These are phyloP conservation scores for Zosterops hypoxanthus DNA, from an alignment of 2,113 vertebrate species.

Conservation along the genomic window DNA sequence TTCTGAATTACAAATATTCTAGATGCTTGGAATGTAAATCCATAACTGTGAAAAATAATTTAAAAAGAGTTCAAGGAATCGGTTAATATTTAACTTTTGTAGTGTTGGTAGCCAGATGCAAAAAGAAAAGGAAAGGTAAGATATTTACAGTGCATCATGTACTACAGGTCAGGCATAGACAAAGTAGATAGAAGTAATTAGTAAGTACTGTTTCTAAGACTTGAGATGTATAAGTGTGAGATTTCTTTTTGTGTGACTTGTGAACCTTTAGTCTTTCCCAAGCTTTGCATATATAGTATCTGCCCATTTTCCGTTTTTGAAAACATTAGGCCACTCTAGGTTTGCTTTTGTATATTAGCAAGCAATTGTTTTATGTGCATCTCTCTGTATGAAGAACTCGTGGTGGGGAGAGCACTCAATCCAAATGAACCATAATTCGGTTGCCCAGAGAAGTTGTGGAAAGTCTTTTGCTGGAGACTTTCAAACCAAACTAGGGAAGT, in stretches of 20 bases:
- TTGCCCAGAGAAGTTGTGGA: background rate
- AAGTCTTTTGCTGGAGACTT: background rate
- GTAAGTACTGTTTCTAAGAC: background rate
- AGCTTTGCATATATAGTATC: background rate
- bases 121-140: background rate
- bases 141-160: background rate
- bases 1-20: background rate
- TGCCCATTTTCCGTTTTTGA: background rate
- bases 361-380: background rate
- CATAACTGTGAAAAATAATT: background rate
- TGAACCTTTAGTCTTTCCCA: background rate
- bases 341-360: background rate
- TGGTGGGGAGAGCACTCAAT: background rate
- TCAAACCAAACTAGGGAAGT: background rate
- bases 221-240: background rate
- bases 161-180: accelerated
- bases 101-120: background rate
- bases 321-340: background rate
- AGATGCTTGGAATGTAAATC: background rate
- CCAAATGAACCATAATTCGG: background rate
- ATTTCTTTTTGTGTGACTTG: background rate
- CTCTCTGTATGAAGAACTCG: background rate
- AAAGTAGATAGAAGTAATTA: background rate
- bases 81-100: background rate
- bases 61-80: background rate